Evolutionary conservation across 2,797 vertebrate genomes (phyloP).

Genomic region (Intellagama lesueurii): DNA sequence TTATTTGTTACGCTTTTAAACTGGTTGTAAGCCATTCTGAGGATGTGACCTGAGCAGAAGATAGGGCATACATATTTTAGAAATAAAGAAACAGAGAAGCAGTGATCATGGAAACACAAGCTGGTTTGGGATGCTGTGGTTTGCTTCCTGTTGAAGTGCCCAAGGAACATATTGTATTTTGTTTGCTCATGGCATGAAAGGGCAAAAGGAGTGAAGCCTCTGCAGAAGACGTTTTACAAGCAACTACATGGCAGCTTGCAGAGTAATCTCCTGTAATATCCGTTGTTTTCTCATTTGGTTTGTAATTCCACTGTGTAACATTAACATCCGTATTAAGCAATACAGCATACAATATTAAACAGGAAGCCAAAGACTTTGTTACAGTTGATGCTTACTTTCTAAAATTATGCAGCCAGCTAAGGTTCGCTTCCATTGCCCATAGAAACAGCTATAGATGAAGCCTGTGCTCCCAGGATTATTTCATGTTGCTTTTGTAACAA

Average conservation of each 20-base stretch:
- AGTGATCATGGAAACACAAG: constrained; percentile 22
- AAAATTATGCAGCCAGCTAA: background rate
- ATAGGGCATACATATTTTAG: background rate
- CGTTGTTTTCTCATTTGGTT: constrained; percentile 33
- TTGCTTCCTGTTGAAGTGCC: background rate
- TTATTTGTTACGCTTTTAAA: background rate
- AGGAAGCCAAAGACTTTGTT: constrained; percentile 68
- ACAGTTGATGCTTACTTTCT: background rate
- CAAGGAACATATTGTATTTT: background rate
- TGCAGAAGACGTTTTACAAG: background rate
- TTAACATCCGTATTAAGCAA: constrained; percentile 69
- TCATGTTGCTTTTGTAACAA: background rate
- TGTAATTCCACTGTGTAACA: constrained; percentile 57
- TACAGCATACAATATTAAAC: constrained; percentile 45
- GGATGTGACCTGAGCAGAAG: background rate
- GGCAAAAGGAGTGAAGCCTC: background rate
- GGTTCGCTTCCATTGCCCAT: background rate
- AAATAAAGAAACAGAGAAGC: background rate
- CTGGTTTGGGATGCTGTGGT: background rate
- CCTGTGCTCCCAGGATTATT: background rate
- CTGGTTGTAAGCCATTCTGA: background rate
- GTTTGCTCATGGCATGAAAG: constrained; percentile 34
- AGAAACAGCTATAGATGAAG: constrained; percentile 44
- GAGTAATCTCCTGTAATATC: background rate
- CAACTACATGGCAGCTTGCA: background rate